Percentiles rank a stretch among this genome's conserved stretches.
phyloP scores from a whole-genome alignment of 2,888 invertebrate species.

The Chirona hameri region DNA sequence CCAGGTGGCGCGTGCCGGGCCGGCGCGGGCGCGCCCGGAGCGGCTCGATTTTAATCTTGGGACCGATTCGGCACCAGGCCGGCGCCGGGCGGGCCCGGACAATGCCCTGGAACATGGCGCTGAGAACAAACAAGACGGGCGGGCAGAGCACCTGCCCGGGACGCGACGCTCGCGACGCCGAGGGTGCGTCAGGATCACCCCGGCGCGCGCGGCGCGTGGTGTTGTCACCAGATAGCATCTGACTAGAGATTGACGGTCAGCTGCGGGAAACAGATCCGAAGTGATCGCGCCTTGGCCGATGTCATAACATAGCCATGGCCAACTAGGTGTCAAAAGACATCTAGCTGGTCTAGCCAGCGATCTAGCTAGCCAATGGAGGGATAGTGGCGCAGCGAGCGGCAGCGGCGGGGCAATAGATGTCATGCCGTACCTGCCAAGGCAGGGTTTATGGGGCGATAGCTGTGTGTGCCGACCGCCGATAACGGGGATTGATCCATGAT shows the following conservation, averaged over 20 bases:
- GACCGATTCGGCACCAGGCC: neutral
- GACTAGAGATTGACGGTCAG: no score
- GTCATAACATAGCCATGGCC: no score
- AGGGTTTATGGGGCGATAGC: neutral
- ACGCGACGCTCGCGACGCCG: neutral
- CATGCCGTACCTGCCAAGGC: neutral
- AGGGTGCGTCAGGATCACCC: no score
- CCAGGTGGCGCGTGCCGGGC: conserved; percentile 3
- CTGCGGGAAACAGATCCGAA: no score
- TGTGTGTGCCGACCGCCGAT: no score
- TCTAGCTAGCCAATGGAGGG: no score
- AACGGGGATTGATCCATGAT: no score
- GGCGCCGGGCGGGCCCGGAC: neutral
- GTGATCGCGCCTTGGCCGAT: no score
- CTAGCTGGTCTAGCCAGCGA: no score
- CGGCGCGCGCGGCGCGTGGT: no score
- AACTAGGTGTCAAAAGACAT: no score
- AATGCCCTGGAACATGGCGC: conserved; percentile 3
- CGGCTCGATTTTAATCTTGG: conserved; percentile 3
- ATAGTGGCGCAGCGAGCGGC: neutral
- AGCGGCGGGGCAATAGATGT: neutral
- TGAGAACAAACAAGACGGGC: conserved; percentile 4
- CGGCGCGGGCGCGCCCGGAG: no score
- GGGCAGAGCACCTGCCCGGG: neutral
- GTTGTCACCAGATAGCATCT: neutral